Evolutionary conservation across 1,140 invertebrate species (phyloP).

Genomic region (Bradynema listronoti): DNA sequence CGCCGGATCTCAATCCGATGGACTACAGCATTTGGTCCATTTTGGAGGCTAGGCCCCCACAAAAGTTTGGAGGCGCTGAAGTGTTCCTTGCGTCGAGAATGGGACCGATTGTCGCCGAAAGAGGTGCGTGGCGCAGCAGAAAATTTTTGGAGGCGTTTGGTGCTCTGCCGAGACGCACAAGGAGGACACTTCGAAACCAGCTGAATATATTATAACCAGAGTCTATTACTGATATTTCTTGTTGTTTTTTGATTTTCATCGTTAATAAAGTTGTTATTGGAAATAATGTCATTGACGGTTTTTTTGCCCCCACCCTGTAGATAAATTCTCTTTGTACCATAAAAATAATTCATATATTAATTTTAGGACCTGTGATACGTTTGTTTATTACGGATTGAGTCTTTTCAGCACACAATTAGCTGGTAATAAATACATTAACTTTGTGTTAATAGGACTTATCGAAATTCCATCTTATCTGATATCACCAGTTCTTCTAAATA

Average conservation of each 20-base stretch:
- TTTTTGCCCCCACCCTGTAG: not conserved
- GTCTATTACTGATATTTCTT: not conserved
- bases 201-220: not conserved
- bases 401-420: conserved; percentile 54
- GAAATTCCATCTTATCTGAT: conserved; percentile 56
- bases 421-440: conserved; percentile 58
- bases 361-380: conserved; percentile 36
- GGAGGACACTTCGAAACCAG: not conserved
- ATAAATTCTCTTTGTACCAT: not conserved
- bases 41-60: too few relatives aligned
- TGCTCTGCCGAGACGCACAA: too few relatives aligned
- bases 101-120: too few relatives aligned
- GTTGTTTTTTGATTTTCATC: not conserved
- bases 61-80: too few relatives aligned
- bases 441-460: conserved; percentile 53
- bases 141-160: too few relatives aligned
- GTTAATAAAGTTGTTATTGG: not conserved
- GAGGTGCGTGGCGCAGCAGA: too few relatives aligned
- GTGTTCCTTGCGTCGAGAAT: too few relatives aligned
- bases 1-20: too few relatives aligned
- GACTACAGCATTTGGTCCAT: too few relatives aligned
- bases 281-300: not conserved
- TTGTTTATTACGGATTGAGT: conserved; percentile 60
- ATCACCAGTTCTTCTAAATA: conserved; percentile 44
- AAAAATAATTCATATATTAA: not conserved